These are phyloP conservation scores for Rhegmatorhina hoffmannsi DNA, from an alignment of 2,113 vertebrate genomes.

Conservation along the genomic window DNA sequence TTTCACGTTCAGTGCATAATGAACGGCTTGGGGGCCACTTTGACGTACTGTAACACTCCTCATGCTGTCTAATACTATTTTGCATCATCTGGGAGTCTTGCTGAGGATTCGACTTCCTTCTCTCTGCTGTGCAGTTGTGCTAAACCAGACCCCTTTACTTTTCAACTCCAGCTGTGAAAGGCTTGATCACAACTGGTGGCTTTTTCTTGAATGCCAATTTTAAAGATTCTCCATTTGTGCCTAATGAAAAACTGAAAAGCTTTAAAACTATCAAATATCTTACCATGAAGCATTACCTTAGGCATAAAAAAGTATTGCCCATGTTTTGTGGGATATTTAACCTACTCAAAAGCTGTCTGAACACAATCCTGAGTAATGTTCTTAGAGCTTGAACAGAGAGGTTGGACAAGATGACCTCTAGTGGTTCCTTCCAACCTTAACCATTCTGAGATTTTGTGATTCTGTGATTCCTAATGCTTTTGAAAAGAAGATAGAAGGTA, in stretches of 20 bases:
- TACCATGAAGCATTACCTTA: background rate
- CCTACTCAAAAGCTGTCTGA: background rate
- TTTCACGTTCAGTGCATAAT: constrained; percentile 24
- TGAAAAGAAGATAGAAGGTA: background rate
- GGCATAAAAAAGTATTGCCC: background rate
- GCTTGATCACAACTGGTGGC: background rate
- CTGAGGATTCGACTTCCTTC: background rate
- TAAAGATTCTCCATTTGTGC: background rate
- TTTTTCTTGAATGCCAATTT: background rate
- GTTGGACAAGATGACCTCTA: background rate
- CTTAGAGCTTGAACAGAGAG: background rate
- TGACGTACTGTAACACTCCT: background rate
- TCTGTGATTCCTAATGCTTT: background rate
- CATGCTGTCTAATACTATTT: background rate
- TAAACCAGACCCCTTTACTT: background rate
- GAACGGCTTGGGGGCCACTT: background rate
- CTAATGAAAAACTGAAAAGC: background rate
- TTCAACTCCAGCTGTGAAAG: background rate
- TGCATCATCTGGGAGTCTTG: background rate
- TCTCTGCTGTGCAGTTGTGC: background rate
- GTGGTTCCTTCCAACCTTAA: background rate
- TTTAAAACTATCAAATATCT: background rate
- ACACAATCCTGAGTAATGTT: background rate
- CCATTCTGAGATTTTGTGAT: background rate
- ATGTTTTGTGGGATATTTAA: background rate